Evolutionary conservation across 2,797 vertebrate genomes (phyloP).

Genomic region (Psittacula derbiana): DNA sequence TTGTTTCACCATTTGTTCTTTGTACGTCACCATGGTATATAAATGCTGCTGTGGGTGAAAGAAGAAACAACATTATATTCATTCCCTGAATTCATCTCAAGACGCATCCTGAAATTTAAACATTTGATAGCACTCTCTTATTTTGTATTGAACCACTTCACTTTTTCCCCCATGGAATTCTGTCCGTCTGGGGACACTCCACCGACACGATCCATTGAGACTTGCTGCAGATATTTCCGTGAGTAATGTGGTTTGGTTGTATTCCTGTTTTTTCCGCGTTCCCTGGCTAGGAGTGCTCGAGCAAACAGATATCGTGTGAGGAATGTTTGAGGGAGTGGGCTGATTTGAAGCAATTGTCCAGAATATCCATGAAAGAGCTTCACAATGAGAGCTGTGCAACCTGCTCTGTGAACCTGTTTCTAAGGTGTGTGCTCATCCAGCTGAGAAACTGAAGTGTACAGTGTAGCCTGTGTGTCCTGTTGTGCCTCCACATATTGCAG

Average conservation of each 20-base stretch:
- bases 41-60: neutral
- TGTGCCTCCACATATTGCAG: neutral
- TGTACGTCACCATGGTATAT: neutral
- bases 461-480: fast-evolving
- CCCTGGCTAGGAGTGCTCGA: neutral
- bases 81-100: neutral
- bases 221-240: neutral
- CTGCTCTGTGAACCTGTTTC: neutral
- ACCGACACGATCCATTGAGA: neutral
- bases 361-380: neutral
- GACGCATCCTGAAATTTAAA: neutral
- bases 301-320: fast-evolving
- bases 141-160: neutral
- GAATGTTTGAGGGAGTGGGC: neutral
- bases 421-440: neutral
- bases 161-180: slow-evolving; percentile 10
- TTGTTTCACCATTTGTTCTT: neutral
- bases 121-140: neutral
- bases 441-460: neutral
- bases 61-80: neutral
- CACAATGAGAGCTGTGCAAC: neutral
- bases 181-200: neutral
- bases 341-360: neutral
- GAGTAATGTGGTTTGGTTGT: neutral
- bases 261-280: neutral